phyloP scores from a whole-genome alignment of 2,113 vertebrate genomes.

The Bufo gargarizans region DNA sequence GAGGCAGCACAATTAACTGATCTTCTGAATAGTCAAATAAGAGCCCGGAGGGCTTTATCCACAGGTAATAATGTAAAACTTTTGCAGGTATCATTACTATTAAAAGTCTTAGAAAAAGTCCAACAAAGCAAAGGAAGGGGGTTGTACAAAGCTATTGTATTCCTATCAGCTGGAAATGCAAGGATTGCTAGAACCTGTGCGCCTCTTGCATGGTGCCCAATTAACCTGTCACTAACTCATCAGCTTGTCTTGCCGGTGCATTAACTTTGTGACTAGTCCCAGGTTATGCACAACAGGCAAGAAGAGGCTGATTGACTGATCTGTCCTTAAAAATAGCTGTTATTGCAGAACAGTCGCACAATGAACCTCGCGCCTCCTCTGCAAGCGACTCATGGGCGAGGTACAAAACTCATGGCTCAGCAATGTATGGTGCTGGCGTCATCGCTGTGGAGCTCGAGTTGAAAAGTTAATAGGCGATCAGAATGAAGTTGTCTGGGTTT shows the following conservation, averaged over 20 bases:
- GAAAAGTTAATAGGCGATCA: not conserved
- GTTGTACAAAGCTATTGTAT: no score
- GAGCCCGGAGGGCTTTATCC: no score
- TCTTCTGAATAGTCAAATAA: no score
- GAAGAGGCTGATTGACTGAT: constrained; percentile 9
- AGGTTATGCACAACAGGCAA: not conserved
- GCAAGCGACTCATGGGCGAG: not conserved
- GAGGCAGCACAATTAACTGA: no score
- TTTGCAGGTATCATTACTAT: no score
- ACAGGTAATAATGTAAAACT: no score
- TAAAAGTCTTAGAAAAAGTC: no score
- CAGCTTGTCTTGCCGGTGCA: not conserved
- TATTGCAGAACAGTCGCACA: not conserved
- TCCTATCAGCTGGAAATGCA: no score
- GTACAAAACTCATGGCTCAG: not conserved
- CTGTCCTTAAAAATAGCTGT: constrained; percentile 29
- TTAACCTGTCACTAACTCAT: constrained; percentile 25
- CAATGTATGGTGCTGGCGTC: not conserved
- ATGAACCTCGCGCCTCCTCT: not conserved
- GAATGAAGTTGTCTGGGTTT: not conserved
- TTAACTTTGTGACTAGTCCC: constrained; percentile 3
- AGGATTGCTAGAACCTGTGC: not conserved
- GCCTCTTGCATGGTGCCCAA: not conserved
- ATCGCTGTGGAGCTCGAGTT: not conserved
- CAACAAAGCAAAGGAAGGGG: no score